Evolutionary conservation across 2,113 vertebrate genomes (phyloP).

Genomic region (Corythoichthys haematopterus): DNA sequence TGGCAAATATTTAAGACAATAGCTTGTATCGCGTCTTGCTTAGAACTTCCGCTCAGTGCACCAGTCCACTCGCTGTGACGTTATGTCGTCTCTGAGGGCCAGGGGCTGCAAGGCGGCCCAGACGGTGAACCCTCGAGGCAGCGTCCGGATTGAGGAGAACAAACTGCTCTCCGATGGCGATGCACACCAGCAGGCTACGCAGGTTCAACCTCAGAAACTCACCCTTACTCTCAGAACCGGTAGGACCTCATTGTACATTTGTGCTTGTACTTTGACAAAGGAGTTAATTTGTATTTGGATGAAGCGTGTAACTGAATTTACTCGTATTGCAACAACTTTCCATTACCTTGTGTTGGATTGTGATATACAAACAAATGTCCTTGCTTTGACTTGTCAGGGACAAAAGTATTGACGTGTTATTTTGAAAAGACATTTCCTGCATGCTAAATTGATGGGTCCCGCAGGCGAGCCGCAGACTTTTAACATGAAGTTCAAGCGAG

Average conservation of each 20-base stretch:
- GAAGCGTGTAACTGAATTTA: too few species aligned
- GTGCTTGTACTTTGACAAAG: too few species aligned
- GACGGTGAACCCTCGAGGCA: constrained; percentile 87
- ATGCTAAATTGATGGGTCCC: constrained; percentile 1
- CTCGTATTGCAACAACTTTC: too few species aligned
- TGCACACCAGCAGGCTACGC: constrained; percentile 85
- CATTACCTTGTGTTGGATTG: too few species aligned
- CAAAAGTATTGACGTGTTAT: background rate
- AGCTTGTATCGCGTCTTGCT: too few species aligned
- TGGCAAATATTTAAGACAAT: too few species aligned
- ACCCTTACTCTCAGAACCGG: too few species aligned
- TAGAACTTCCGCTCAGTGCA: constrained; percentile 80
- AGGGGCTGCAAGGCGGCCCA: constrained; percentile 74
- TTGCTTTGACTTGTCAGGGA: too few species aligned
- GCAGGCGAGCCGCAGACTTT: constrained; percentile 89
- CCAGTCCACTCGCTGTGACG: constrained; percentile 90
- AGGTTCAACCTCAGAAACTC: constrained; percentile 85
- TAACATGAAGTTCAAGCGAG: constrained; percentile 87
- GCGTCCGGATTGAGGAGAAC: constrained; percentile 62
- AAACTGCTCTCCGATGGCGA: constrained; percentile 83
- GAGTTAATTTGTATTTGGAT: too few species aligned
- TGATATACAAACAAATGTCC: too few species aligned
- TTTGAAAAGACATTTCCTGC: background rate
- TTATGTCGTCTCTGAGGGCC: constrained; percentile 79
- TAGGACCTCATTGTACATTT: constrained; percentile 39